These are phyloP conservation scores for Agrotis puta DNA, from an alignment of 2,888 invertebrate genomes.

Conservation along the genomic window DNA sequence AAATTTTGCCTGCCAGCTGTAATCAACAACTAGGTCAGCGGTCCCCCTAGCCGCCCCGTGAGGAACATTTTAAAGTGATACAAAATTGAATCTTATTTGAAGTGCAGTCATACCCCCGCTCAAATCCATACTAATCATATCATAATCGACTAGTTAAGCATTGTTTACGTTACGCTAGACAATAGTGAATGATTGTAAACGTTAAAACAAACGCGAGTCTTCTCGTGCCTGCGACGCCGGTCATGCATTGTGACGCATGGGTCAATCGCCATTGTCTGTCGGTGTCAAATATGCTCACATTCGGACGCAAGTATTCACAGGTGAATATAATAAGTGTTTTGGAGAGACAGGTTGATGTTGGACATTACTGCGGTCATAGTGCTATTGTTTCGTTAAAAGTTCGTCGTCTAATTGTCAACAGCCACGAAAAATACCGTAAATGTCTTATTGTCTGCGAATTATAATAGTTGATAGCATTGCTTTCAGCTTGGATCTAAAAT, in stretches of 20 bases:
- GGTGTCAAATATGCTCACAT: conserved; percentile 55
- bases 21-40: not conserved
- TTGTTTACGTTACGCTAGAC: conserved; percentile 64
- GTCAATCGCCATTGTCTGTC: conserved; percentile 57
- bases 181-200: conserved; percentile 64
- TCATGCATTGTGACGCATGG: conserved; percentile 59
- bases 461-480: conserved; percentile 21
- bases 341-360: conserved; percentile 20
- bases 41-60: no score
- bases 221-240: conserved; percentile 41
- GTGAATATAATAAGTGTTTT: conserved; percentile 45
- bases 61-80: not conserved
- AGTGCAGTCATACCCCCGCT: conserved; percentile 12
- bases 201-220: conserved; percentile 52
- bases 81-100: not conserved
- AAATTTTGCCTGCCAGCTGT: not conserved
- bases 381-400: conserved; percentile 43
- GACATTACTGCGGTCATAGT: conserved; percentile 14
- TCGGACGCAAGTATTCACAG: conserved; percentile 39
- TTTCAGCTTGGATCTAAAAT: conserved; percentile 2
- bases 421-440: conserved; percentile 20
- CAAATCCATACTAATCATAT: conserved; percentile 1
- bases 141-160: conserved; percentile 30
- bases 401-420: conserved; percentile 28
- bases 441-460: conserved; percentile 30